A percentile compares a stretch with the other conserved stretches of the same genome.
Evolutionary conservation across 2,888 invertebrate genomes (phyloP).

Genomic region (Villa cingulata): DNA sequence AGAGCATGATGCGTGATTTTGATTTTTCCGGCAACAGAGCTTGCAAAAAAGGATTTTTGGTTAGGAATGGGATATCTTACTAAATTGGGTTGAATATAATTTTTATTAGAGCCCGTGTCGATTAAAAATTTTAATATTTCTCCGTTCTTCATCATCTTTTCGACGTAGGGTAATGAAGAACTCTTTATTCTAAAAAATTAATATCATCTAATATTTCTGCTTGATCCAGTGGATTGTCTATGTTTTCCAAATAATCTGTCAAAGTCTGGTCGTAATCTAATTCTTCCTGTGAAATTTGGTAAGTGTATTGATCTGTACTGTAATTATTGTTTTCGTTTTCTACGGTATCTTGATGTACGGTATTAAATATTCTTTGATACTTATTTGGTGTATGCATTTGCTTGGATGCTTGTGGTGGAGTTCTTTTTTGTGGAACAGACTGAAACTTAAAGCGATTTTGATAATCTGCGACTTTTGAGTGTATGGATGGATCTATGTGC

Average conservation of each 20-base stretch:
- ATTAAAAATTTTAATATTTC: slow-evolving; percentile 8
- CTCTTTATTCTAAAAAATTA: slow-evolving; percentile 12
- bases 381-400: not conserved
- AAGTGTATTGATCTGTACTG: not conserved
- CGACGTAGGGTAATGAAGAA: slow-evolving; percentile 11
- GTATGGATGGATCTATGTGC: slow-evolving; percentile 9
- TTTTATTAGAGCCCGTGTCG: slow-evolving; percentile 8
- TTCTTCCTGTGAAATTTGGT: not conserved
- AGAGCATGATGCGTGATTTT: slow-evolving; percentile 9
- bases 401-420: not conserved
- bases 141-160: slow-evolving; percentile 2
- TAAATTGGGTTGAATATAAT: slow-evolving; percentile 4
- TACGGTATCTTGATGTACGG: no score
- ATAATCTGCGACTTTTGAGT: slow-evolving; percentile 9
- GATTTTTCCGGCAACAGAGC: slow-evolving; percentile 7
- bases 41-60: slow-evolving; percentile 7
- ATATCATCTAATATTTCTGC: not conserved
- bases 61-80: slow-evolving; percentile 7
- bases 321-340: not conserved
- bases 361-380: not conserved
- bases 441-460: slow-evolving; percentile 5
- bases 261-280: not conserved
- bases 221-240: not conserved
- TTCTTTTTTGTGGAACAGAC: not conserved
- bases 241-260: not conserved